Evolutionary conservation across 2,888 invertebrate genomes (phyloP).

Genomic region (Mythimna vitellina): DNA sequence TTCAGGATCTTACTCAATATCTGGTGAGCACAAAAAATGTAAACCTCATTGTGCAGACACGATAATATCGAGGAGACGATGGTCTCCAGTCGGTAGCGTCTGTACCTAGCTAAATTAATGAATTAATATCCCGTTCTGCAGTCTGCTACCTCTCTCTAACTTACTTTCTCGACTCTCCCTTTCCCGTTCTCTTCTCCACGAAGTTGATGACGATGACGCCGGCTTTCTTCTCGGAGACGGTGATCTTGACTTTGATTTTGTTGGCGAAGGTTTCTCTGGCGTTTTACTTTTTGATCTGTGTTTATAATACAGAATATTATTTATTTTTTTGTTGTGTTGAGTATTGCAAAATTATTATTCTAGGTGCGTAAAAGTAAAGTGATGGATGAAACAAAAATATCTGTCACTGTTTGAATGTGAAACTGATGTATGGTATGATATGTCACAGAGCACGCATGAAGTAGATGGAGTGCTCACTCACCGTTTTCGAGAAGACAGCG

Average conservation of each 20-base stretch:
- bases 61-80: too few relatives aligned
- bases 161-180: conserved; percentile 67
- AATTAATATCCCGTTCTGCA: not conserved
- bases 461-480: conserved; percentile 14
- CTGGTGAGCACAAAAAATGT: too few relatives aligned
- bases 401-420: not conserved
- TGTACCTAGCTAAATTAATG: too few relatives aligned
- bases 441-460: not conserved
- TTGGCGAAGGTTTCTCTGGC: conserved; percentile 86
- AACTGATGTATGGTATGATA: not conserved
- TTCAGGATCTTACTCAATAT: too few relatives aligned
- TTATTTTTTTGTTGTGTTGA: not conserved
- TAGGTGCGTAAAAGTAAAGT: not conserved
- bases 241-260: conserved; percentile 87
- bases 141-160: conserved; percentile 1
- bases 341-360: not conserved
- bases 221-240: conserved; percentile 83
- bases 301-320: conserved; percentile 12
- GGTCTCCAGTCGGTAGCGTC: too few relatives aligned
- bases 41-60: too few relatives aligned
- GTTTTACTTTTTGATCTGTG: conserved; percentile 85
- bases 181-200: conserved; percentile 83
- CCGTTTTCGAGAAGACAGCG: not conserved
- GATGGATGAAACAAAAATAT: not conserved
- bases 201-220: conserved; percentile 62